Conservation (phyloP, 2,113 vertebrate species). For the Salvelinus sp. region DNA sequence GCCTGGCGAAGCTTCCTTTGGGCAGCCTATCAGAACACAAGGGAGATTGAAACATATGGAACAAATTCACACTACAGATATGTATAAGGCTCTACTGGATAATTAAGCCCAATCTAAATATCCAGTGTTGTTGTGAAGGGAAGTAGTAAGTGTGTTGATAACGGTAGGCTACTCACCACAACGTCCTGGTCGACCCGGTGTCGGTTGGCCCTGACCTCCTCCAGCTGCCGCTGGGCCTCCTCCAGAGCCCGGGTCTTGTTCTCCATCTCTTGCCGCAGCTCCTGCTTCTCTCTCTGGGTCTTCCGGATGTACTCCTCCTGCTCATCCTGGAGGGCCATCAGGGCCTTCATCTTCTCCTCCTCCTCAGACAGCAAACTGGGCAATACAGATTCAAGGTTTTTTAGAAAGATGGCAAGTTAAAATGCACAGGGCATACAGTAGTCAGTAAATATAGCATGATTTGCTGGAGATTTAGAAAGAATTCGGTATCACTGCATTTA, state of each 20-base stretch:
- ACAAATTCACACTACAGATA: background rate
- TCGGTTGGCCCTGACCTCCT: slow-evolving; percentile 90
- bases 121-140: no score
- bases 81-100: no score
- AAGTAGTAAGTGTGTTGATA: no score
- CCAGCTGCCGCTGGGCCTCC: slow-evolving; percentile 88
- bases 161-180: slow-evolving; percentile 77
- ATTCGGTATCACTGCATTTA: no score
- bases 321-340: slow-evolving; percentile 89
- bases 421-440: background rate
- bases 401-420: background rate
- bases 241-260: slow-evolving; percentile 84
- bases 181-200: slow-evolving; percentile 91
- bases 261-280: slow-evolving; percentile 93
- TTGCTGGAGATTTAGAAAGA: no score
- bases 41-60: background rate
- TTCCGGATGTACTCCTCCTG: slow-evolving; percentile 90
- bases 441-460: no score
- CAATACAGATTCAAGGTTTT: no score
- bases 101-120: no score
- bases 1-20: slow-evolving; percentile 90
- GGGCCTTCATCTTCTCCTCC: slow-evolving; percentile 88
- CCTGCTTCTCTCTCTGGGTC: slow-evolving; percentile 89
- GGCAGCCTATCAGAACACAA: slow-evolving; percentile 76
- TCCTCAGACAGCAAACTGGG: slow-evolving; percentile 88